phyloP scores from a whole-genome alignment of 2,888 invertebrate species.

The Dermolepida albohirtum region DNA sequence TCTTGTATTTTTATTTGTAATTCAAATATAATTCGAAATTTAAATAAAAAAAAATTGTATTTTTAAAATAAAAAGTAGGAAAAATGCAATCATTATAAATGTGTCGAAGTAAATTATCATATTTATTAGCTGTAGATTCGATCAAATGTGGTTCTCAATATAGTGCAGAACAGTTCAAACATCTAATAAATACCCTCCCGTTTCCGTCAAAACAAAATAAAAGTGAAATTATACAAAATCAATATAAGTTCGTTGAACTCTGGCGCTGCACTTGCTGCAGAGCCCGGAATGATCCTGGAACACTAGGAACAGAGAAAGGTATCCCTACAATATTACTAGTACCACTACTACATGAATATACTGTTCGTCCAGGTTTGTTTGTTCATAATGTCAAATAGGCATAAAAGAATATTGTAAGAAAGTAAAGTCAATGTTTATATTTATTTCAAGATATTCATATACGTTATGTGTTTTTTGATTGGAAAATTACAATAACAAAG shows the following conservation, averaged over 20 bases:
- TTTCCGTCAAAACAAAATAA: constrained; percentile 64
- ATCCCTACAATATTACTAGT: constrained; percentile 7
- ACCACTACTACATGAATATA: neutral
- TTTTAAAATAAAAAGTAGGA: too few relatives aligned
- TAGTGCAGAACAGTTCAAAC: constrained; percentile 12
- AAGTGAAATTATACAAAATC: constrained; percentile 65
- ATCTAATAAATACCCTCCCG: constrained; percentile 40
- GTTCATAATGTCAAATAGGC: neutral
- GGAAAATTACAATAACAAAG: too few relatives aligned
- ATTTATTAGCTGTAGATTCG: too few relatives aligned
- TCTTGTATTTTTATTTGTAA: too few relatives aligned
- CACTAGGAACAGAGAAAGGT: constrained; percentile 43
- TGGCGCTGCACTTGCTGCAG: constrained; percentile 51
- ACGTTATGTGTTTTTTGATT: too few relatives aligned
- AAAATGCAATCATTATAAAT: too few relatives aligned
- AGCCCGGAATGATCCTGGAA: constrained; percentile 52
- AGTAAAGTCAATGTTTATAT: too few relatives aligned
- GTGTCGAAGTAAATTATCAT: too few relatives aligned
- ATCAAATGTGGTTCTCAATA: neutral
- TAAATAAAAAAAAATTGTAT: too few relatives aligned
- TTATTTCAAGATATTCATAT: too few relatives aligned
- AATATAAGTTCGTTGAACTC: constrained; percentile 62
- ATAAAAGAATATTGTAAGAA: neutral
- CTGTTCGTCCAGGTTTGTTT: neutral
- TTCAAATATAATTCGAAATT: too few relatives aligned